Evolutionary conservation across 2,888 invertebrate species (phyloP).

Genomic region (Fissipunctia ypsillon): DNA sequence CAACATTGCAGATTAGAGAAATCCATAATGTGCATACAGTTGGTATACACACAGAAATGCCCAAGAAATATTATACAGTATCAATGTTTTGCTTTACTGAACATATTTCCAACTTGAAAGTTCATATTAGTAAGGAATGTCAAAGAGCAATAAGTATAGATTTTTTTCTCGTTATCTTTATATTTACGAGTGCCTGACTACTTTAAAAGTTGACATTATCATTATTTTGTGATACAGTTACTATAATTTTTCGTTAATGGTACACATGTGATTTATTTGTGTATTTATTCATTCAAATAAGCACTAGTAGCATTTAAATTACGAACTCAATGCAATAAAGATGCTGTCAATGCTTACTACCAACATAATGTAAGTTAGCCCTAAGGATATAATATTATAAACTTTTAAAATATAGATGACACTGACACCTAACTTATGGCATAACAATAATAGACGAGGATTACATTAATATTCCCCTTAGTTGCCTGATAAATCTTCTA

Average conservation of each 20-base stretch:
- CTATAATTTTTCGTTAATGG: slow-evolving; percentile 45
- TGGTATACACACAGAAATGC: slow-evolving; percentile 34
- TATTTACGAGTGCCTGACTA: slow-evolving; percentile 49
- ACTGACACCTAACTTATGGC: slow-evolving; percentile 73
- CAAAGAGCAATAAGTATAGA: slow-evolving; percentile 23
- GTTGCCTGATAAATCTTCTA: slow-evolving; percentile 86
- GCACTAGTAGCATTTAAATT: slow-evolving; percentile 47
- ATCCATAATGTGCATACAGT: slow-evolving; percentile 6
- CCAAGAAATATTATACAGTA: slow-evolving; percentile 31
- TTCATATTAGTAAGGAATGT: slow-evolving; percentile 56
- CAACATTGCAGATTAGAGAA: background rate
- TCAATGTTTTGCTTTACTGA: slow-evolving; percentile 14
- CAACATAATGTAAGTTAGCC: slow-evolving; percentile 24
- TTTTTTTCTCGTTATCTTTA: slow-evolving; percentile 7
- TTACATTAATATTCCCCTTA: slow-evolving; percentile 73
- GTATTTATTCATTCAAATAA: slow-evolving; percentile 46
- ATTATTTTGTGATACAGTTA: slow-evolving; percentile 32
- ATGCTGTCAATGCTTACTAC: slow-evolving; percentile 51
- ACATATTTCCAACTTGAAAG: slow-evolving; percentile 14
- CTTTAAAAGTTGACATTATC: slow-evolving; percentile 28
- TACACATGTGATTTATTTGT: slow-evolving; percentile 67
- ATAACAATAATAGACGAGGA: slow-evolving; percentile 72
- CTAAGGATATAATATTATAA: slow-evolving; percentile 38
- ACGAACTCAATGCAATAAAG: slow-evolving; percentile 26
- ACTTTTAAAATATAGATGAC: slow-evolving; percentile 64